Evolutionary conservation across 1,140 invertebrate genomes (phyloP), one percentile per base, ranked within the genome.

Genomic region (Berghia stephanieae): DNA sequence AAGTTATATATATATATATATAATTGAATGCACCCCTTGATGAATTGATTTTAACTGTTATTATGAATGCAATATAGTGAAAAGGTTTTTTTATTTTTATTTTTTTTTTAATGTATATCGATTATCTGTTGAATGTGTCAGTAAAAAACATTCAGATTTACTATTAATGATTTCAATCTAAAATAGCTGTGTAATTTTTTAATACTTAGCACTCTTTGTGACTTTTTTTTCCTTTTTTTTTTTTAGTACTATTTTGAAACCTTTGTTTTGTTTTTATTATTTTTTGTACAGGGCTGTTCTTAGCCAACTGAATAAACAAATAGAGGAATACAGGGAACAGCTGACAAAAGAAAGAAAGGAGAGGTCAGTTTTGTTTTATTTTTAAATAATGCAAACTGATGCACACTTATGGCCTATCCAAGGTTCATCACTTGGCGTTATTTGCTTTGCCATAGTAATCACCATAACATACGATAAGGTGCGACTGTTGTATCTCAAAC

Each of bases 341-440:
- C 78, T 89, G 21, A 42, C 80, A 2, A 87, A 82, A 75, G 88
- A 88, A 75, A 83, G 85, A 40, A 87, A 87, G 78, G 86, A 89
- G 72, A 86, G 87, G 87, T 88, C 76, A 63, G 77, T 38, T 21
- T n/a, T 75, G 31, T 16, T 24, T 4, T n/a, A 36, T 75, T 75
- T 36, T 13, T n/a, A 66, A 36, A 27, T 67, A 27, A 10, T 2
- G 21, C 18, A 3, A 27, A 31, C 40, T 27, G 36, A 16, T 66
- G 18, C 38, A 24, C 43, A 70, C 60, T 13, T 43, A 63, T 60
- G 6, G n/a, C 21, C 5, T 31, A 10, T 24, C 34, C 55, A 10
- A 6, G 6, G 6, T 60, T 31, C n/a, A 21, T 60, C 55, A 24
- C 21, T 60, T 27, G 16, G 57, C 24, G 24, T 16, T 60, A 8